Base-by-base conservation (phyloP, 2,113 vertebrate species). In the Heteronetta atricapilla region DNA sequence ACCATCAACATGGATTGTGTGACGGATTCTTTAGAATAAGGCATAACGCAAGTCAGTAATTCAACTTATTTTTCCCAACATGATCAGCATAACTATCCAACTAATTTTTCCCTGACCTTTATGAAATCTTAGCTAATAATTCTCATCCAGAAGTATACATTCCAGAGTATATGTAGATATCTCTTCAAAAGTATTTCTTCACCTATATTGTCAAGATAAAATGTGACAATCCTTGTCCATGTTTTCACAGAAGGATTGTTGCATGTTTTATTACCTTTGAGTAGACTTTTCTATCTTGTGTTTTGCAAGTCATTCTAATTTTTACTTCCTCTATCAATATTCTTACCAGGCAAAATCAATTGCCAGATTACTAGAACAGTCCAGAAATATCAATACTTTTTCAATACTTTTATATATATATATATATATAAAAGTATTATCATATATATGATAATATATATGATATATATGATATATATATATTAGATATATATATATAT, bases 121-220 rank as follows among this genome's bases (percentile, higher is more conserved):
- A 50, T 33, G 38, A 76, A 88, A 56, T 62, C 10, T 1, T 48
- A 13, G 16, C 12, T 16, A 70, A 34, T 22, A 60, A 8, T 3
- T 79, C 69, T n/a, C 33, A 74, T 18, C 29, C 36, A 38, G 36
- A 38, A 38, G 36, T 38, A 38, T 38, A n/a, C 50, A 29, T 55
- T 21, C 34, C 72, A 72, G 17, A 67, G 5, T 5, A 59, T 16
- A 25, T 44, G 20, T 48, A 0, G 0, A 33, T 12, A 40, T 5
- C 8, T 3, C 3, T 6, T 56, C 29, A 58, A 69, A 78, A 48
- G 1, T 19, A 25, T 58, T 48, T 79, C 29, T 70, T 79, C 25
- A 28, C 5, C 3, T 40, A 11, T 5, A 42, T 12, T 17, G 9
- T 55, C 46, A 68, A 15, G 8, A 59, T 3, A 3, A 82, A 86